Percentiles rank a stretch among this genome's conserved stretches.
Conservation (phyloP, 2,797 vertebrate species). For the Chrysocyon brachyurus region DNA sequence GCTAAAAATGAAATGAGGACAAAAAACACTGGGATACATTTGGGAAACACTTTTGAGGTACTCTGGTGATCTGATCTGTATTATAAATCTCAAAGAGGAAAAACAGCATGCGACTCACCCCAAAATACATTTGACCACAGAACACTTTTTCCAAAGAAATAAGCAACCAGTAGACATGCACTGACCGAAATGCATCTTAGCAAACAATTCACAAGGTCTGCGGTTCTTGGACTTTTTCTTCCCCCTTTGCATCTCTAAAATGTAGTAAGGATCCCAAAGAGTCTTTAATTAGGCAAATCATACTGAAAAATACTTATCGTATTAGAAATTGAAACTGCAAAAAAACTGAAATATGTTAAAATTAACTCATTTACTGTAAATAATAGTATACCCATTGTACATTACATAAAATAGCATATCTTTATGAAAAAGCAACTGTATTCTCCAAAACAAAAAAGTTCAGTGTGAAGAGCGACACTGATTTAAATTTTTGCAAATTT, state of each 20-base stretch:
- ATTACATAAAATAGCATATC: not conserved
- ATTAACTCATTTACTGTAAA: not conserved
- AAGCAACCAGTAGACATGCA: not conserved
- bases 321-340: constrained; percentile 15
- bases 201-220: not conserved
- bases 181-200: not conserved
- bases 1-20: not conserved
- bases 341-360: not conserved
- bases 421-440: not conserved
- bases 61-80: not conserved
- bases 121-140: constrained; percentile 2
- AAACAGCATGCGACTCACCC: not conserved
- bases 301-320: not conserved
- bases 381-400: not conserved
- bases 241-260: not conserved
- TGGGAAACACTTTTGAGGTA: not conserved
- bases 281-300: not conserved
- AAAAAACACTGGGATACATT: not conserved
- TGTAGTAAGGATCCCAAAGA: not conserved
- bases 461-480: not conserved
- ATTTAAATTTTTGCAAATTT: constrained; percentile 8
- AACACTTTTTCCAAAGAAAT: not conserved
- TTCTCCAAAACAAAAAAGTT: not conserved
- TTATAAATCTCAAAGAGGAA: not conserved
- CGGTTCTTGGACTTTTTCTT: not conserved